phyloP scores from a whole-genome alignment of 2,113 vertebrate species.

The Eubucco bourcierii region DNA sequence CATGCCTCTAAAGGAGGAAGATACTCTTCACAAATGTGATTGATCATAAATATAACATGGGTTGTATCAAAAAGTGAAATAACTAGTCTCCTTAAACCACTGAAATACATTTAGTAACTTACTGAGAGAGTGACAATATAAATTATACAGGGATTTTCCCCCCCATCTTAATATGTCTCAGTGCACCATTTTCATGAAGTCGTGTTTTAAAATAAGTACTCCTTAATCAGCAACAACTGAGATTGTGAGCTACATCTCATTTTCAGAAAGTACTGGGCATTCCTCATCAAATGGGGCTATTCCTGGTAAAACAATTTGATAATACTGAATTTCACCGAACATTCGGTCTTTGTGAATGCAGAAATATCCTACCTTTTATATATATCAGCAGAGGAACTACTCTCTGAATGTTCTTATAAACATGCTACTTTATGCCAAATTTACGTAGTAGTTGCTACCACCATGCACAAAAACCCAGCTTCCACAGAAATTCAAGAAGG shows the following conservation, averaged over 20 bases:
- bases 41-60: not conserved
- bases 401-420: not conserved
- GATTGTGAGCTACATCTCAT: not conserved
- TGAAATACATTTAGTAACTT: not conserved
- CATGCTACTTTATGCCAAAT: rapidly evolving
- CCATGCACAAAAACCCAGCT: not conserved
- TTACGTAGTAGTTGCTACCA: rapidly evolving
- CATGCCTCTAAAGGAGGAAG: not conserved
- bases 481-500: not conserved
- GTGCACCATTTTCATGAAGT: not conserved
- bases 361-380: not conserved
- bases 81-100: not conserved
- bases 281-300: rapidly evolving
- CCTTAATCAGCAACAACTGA: not conserved
- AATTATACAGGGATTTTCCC: not conserved
- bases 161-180: not conserved
- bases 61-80: not conserved
- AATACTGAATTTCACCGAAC: not conserved
- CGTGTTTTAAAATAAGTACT: not conserved
- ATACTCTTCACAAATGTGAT: not conserved
- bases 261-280: not conserved
- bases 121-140: not conserved
- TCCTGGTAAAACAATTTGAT: not conserved
- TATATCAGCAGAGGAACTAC: not conserved
- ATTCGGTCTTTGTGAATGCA: not conserved